These are phyloP conservation scores for Orthosia incerta DNA, from an alignment of 2,888 invertebrate species.

Conservation along the genomic window DNA sequence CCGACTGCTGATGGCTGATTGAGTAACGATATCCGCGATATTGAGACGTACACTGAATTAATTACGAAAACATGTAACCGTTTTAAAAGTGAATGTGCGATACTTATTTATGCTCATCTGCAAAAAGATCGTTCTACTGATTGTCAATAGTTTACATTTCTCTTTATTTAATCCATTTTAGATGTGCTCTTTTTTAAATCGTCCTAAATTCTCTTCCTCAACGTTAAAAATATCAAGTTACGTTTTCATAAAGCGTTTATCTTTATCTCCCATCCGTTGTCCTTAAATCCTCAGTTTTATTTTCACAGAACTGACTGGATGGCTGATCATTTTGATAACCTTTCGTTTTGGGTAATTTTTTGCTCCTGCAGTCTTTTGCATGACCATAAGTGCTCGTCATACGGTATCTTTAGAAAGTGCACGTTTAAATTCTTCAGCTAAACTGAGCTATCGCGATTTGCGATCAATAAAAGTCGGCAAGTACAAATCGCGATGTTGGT, in stretches of 20 bases:
- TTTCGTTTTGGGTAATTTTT: slow-evolving; percentile 39
- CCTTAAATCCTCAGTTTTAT: slow-evolving; percentile 29
- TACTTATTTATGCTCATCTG: slow-evolving; percentile 3
- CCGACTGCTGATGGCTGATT: slow-evolving; percentile 73
- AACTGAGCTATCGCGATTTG: slow-evolving; percentile 55
- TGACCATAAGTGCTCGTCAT: slow-evolving; percentile 32
- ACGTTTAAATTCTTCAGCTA: slow-evolving; percentile 38
- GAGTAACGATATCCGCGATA: slow-evolving; percentile 75
- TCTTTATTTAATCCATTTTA: not conserved
- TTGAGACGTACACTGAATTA: slow-evolving; percentile 66
- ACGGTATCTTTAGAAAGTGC: slow-evolving; percentile 35
- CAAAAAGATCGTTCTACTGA: not conserved
- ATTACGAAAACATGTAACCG: slow-evolving; percentile 47
- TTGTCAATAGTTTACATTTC: not conserved
- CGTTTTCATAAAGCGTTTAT: slow-evolving; percentile 31
- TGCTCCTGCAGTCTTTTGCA: slow-evolving; percentile 29
- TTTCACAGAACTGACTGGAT: slow-evolving; percentile 40
- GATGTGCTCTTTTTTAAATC: not conserved
- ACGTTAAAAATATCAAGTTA: not conserved
- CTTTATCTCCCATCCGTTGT: slow-evolving; percentile 40
- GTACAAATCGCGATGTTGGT: slow-evolving; percentile 56
- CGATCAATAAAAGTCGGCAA: slow-evolving; percentile 53
- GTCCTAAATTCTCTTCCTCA: not conserved
- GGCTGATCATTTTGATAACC: slow-evolving; percentile 44
- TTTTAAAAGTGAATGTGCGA: slow-evolving; percentile 20